phyloP scores from a whole-genome alignment of 2,888 invertebrate species.

The Yponomeuta plumbellus region DNA sequence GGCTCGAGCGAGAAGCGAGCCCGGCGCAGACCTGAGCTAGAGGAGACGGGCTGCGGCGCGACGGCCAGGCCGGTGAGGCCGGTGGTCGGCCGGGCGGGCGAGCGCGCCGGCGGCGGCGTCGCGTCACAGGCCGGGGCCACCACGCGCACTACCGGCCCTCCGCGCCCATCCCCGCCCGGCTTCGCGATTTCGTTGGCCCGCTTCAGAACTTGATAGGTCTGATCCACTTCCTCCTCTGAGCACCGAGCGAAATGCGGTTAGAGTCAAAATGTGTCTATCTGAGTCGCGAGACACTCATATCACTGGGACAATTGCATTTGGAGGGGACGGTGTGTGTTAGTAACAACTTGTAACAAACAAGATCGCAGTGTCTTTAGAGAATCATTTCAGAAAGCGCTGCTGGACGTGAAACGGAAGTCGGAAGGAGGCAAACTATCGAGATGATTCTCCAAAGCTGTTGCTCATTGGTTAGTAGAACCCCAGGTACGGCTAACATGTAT shows the following conservation, averaged over 20 bases:
- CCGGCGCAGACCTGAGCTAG: constrained; percentile 81
- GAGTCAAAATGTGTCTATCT: constrained; percentile 37
- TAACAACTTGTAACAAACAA: constrained; percentile 3
- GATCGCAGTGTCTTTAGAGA: not conserved
- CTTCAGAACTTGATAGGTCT: constrained; percentile 96
- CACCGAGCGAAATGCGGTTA: constrained; percentile 66
- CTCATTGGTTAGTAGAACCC: constrained; percentile 10
- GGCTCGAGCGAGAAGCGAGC: constrained; percentile 61
- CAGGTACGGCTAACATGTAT: constrained; percentile 2
- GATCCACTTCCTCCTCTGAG: constrained; percentile 87
- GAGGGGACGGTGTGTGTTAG: not conserved
- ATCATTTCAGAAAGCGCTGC: not conserved
- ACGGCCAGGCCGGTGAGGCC: constrained; percentile 73
- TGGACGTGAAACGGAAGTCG: not conserved
- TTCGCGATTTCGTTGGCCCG: constrained; percentile 92
- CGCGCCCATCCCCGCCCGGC: constrained; percentile 69
- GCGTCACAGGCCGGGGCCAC: constrained; percentile 54
- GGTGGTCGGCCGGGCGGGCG: constrained; percentile 64
- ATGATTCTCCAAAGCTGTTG: not conserved
- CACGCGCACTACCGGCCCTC: constrained; percentile 67
- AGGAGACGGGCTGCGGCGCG: constrained; percentile 80
- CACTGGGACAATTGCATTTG: not conserved
- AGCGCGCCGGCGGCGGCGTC: constrained; percentile 51
- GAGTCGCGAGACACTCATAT: constrained; percentile 2
- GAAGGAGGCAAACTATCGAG: not conserved